A percentile compares a stretch with the other conserved stretches of the same genome.
Conservation (phyloP, 2,888 invertebrate species). For the Azorinus chamasolen region DNA sequence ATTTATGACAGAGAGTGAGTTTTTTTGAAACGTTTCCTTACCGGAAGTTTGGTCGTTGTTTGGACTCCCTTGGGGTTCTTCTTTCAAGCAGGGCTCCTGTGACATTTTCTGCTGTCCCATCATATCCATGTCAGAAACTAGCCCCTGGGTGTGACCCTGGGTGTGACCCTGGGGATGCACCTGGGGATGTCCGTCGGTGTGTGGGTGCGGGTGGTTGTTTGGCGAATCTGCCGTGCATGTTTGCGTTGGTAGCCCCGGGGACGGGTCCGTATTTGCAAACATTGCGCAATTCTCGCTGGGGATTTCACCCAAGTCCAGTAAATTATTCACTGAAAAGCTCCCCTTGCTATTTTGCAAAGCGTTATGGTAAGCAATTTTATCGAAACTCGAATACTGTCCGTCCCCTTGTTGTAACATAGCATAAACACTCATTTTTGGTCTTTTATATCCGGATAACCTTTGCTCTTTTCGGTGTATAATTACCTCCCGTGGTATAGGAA, state of each 20-base stretch:
- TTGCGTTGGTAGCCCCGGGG: conserved; percentile 73
- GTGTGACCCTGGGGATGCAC: conserved; percentile 16
- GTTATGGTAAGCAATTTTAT: conserved; percentile 76
- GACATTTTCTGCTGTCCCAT: conserved; percentile 35
- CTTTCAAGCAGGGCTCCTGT: conserved; percentile 55
- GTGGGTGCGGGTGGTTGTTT: conserved; percentile 25
- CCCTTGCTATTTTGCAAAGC: conserved; percentile 76
- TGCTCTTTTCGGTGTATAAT: conserved; percentile 41
- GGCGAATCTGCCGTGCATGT: conserved; percentile 70
- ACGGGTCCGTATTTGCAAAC: conserved; percentile 77
- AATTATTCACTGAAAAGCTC: conserved; percentile 79
- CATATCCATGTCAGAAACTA: conserved; percentile 57
- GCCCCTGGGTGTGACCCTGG: conserved; percentile 40
- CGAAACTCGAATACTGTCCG: conserved; percentile 74
- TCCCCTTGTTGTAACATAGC: conserved; percentile 66
- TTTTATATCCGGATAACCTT: conserved; percentile 14
- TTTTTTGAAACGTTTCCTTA: no score
- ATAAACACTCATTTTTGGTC: conserved; percentile 73
- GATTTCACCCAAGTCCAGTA: conserved; percentile 79
- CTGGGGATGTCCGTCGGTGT: conserved; percentile 29
- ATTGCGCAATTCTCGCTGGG: conserved; percentile 81
- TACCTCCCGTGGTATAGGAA: conserved; percentile 56
- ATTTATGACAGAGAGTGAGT: no score
- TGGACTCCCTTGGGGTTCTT: conserved; percentile 49
- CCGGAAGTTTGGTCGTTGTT: conserved; percentile 53